These are phyloP conservation scores for Melangyna quadrimaculata DNA, from an alignment of 2,888 invertebrate genomes.

Conservation along the genomic window DNA sequence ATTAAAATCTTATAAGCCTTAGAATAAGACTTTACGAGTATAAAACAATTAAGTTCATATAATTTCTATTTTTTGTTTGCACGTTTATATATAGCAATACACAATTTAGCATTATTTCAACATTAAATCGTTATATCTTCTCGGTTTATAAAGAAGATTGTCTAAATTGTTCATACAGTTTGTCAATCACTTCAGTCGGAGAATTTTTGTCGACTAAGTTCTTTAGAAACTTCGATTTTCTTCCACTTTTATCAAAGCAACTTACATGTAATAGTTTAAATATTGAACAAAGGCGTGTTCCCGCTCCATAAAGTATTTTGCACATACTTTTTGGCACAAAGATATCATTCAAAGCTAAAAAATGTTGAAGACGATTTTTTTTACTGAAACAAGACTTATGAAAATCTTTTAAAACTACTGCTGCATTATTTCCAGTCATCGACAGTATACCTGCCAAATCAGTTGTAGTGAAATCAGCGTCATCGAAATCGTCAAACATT, in stretches of 20 bases:
- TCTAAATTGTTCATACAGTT: background rate
- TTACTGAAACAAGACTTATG: background rate
- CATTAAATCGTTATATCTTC: background rate
- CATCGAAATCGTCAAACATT: background rate
- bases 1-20: too few relatives aligned
- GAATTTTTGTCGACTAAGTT: background rate
- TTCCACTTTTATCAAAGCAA: slow-evolving; percentile 10
- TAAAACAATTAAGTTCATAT: too few relatives aligned
- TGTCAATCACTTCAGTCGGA: background rate
- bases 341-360: background rate
- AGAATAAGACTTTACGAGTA: too few relatives aligned
- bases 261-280: slow-evolving; percentile 14
- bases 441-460: background rate
- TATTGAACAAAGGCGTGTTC: background rate
- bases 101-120: too few relatives aligned
- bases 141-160: background rate
- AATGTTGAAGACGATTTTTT: background rate
- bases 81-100: too few relatives aligned
- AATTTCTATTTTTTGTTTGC: too few relatives aligned
- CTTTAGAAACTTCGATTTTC: background rate
- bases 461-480: background rate
- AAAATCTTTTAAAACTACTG: background rate
- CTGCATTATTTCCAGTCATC: slow-evolving; percentile 4
- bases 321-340: background rate
- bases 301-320: slow-evolving; percentile 7